Evolutionary conservation across 2,797 vertebrate genomes (phyloP).

Genomic region (Chlorospingus semifuscus): DNA sequence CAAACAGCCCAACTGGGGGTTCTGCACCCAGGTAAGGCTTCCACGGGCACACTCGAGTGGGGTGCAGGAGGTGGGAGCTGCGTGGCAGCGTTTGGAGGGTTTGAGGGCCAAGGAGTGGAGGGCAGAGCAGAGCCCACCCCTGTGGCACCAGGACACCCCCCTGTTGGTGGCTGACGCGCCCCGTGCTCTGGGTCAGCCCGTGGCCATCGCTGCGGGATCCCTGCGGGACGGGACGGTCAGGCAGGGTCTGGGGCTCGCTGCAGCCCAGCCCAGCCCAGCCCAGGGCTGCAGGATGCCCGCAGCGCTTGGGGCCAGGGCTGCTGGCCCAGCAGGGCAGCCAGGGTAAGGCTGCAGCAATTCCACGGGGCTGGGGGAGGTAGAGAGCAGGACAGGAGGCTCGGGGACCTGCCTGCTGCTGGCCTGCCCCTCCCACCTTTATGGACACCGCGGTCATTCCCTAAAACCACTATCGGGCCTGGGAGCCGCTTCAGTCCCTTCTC

Average conservation of each 20-base stretch:
- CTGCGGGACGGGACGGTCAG: fast-evolving
- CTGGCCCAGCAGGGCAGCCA: not conserved
- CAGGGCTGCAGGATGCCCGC: fast-evolving
- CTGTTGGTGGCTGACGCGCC: too few species aligned
- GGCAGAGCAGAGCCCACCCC: not conserved
- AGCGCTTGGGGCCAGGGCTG: fast-evolving
- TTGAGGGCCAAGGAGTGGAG: not conserved
- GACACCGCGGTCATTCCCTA: not conserved
- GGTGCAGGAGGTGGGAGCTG: not conserved
- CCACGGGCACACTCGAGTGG: not conserved
- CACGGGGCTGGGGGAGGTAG: not conserved
- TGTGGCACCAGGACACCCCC: not conserved
- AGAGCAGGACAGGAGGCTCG: fast-evolving
- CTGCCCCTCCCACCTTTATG: not conserved
- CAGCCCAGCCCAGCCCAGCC: not conserved
- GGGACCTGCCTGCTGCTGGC: not conserved
- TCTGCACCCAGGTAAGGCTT: not conserved
- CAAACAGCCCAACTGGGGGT: fast-evolving
- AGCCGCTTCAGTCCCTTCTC: not conserved
- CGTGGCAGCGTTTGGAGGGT: not conserved
- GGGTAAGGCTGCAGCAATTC: not conserved
- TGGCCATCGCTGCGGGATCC: not conserved
- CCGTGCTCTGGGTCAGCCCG: not conserved
- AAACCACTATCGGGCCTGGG: fast-evolving
- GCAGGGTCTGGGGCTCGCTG: not conserved